Evolutionary conservation across 2,113 vertebrate species (phyloP).

Genomic region (Elgaria multicarinata): DNA sequence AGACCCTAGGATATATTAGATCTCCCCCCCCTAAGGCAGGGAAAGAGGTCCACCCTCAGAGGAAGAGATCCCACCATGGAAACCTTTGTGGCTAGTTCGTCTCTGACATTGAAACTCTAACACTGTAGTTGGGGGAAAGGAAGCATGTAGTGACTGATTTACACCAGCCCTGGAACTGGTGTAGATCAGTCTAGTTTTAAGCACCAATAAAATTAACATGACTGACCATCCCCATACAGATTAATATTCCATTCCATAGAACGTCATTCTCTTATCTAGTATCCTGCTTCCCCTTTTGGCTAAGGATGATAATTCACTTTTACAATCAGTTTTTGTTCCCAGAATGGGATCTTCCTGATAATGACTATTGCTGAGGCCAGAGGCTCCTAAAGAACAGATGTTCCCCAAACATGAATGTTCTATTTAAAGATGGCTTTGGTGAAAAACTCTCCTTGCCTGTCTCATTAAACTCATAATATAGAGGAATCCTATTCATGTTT

Average conservation of each 20-base stretch:
- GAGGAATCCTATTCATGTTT: background rate
- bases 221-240: background rate
- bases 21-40: no score
- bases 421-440: background rate
- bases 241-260: background rate
- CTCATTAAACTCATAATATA: background rate
- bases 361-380: background rate
- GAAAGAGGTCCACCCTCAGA: no score
- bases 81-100: no score
- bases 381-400: background rate
- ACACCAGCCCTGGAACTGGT: no score
- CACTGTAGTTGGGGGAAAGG: no score
- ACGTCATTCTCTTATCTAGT: background rate
- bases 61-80: no score
- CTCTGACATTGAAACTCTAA: no score
- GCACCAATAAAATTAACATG: background rate
- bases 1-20: no score
- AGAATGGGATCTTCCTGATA: background rate
- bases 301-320: background rate
- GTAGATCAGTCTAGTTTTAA: no score
- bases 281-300: background rate
- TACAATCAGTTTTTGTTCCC: background rate
- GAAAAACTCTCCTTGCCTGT: background rate
- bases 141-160: no score
- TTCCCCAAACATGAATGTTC: background rate